These are phyloP conservation scores for Eubasilissa splendida DNA, from an alignment of 2,888 invertebrate genomes.

Conservation along the genomic window DNA sequence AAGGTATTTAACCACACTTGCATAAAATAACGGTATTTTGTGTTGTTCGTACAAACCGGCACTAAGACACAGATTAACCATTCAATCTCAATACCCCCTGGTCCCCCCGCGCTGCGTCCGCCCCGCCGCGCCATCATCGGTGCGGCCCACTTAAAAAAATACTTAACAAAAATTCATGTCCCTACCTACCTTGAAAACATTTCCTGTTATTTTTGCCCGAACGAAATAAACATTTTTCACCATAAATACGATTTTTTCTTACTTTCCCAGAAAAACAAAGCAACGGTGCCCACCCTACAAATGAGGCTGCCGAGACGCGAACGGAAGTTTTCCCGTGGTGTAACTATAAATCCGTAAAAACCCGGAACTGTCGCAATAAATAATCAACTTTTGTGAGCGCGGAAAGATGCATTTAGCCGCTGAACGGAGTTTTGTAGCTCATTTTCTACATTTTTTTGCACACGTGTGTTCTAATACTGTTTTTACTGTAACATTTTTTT, in stretches of 20 bases:
- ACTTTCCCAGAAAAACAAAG: no score
- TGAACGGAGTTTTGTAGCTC: slow-evolving; percentile 4
- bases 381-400: slow-evolving; percentile 57
- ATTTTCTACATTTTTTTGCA: slow-evolving; percentile 7
- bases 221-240: no score
- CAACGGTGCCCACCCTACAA: neutral
- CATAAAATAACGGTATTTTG: no score
- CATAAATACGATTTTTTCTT: no score
- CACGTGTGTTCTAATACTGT: slow-evolving; percentile 20
- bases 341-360: slow-evolving; percentile 57
- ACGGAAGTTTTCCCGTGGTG: slow-evolving; percentile 55
- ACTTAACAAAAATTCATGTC: no score
- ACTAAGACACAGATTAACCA: no score
- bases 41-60: no score
- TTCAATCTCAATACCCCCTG: no score
- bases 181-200: no score
- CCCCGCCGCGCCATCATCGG: neutral
- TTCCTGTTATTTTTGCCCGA: no score
- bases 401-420: slow-evolving; percentile 56
- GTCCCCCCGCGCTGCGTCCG: no score
- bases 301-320: slow-evolving; percentile 28
- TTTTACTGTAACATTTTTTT: slow-evolving; percentile 19
- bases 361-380: slow-evolving; percentile 58
- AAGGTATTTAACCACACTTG: no score
- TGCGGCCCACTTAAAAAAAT: slow-evolving; percentile 4